Percentiles rank a stretch among this genome's conserved stretches.
Conservation (phyloP, 2,888 invertebrate species). For the Brachylomia viminalis region DNA sequence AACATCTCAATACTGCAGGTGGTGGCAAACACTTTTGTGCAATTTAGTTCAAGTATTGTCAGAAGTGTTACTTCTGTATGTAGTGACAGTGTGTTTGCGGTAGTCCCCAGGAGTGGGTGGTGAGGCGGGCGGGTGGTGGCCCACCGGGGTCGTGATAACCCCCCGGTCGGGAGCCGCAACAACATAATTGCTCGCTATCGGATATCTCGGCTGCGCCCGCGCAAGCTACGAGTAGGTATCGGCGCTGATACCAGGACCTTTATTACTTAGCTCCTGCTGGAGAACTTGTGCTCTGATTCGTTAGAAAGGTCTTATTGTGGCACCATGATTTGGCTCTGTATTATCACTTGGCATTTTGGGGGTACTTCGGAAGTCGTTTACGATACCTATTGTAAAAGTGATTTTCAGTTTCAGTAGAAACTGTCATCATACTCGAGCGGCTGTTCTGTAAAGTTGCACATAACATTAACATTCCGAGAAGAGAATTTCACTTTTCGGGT, state of each 20-base stretch:
- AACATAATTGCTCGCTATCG: conserved; percentile 73
- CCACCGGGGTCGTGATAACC: conserved; percentile 73
- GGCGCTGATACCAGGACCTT: conserved; percentile 15
- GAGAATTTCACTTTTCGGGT: not conserved
- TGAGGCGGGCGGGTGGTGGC: conserved; percentile 46
- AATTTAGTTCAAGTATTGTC: not conserved
- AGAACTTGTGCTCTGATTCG: too few species aligned
- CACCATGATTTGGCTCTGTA: not conserved
- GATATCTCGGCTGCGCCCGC: conserved; percentile 35
- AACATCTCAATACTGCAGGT: not conserved
- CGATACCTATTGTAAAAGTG: not conserved
- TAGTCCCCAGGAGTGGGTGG: conserved; percentile 9
- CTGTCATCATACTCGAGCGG: not conserved
- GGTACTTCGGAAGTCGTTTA: not conserved
- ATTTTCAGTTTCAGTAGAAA: too few species aligned
- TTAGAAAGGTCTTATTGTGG: not conserved
- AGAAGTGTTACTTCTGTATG: conserved; percentile 28
- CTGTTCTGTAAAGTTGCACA: not conserved
- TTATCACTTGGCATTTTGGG: not conserved
- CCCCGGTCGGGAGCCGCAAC: conserved; percentile 53
- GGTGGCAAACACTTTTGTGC: too few species aligned
- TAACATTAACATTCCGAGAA: not conserved
- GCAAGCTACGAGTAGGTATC: conserved; percentile 15
- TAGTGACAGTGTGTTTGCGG: not conserved
- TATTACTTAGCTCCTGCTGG: not conserved